Conservation (phyloP, 1,140 invertebrate genomes). For the Conus ventricosus region DNA sequence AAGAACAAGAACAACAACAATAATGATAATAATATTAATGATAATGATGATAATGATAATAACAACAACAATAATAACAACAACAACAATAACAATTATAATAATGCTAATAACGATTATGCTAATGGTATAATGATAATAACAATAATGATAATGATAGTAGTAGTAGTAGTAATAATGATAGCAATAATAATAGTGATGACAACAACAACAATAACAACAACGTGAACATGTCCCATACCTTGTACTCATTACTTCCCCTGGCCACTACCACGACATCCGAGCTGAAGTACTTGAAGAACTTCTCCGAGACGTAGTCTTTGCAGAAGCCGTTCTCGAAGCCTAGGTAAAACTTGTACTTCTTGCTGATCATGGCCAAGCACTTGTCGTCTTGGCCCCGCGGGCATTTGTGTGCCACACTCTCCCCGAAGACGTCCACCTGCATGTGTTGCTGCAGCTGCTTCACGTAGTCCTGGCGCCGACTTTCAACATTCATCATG, state of each 20-base stretch:
- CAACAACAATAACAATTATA: no score
- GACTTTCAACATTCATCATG: constrained; percentile 77
- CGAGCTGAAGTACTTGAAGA: constrained; percentile 42
- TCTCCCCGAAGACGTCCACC: constrained; percentile 80
- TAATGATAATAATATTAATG: no score
- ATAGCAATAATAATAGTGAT: no score
- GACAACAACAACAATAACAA: no score
- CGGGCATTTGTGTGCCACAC: background rate
- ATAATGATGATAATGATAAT: no score
- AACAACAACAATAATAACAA: no score
- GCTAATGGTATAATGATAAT: no score
- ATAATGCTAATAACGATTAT: no score
- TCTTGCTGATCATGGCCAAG: constrained; percentile 15
- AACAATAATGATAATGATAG: no score
- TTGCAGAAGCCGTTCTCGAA: constrained; percentile 49
- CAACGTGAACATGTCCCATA: background rate
- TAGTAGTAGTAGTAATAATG: no score
- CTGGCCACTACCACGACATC: constrained; percentile 90
- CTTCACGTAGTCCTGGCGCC: constrained; percentile 76
- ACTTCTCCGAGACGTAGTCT: constrained; percentile 55
- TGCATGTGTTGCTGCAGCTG: constrained; percentile 72
- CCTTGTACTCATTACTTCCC: constrained; percentile 74
- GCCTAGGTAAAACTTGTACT: constrained; percentile 50
- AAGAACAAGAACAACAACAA: no score
- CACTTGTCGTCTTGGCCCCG: constrained; percentile 4